A percentile compares a stretch with the other conserved stretches of the same genome.
Conservation (phyloP, 2,113 vertebrate genomes). For the Xiphophorus couchianus region DNA sequence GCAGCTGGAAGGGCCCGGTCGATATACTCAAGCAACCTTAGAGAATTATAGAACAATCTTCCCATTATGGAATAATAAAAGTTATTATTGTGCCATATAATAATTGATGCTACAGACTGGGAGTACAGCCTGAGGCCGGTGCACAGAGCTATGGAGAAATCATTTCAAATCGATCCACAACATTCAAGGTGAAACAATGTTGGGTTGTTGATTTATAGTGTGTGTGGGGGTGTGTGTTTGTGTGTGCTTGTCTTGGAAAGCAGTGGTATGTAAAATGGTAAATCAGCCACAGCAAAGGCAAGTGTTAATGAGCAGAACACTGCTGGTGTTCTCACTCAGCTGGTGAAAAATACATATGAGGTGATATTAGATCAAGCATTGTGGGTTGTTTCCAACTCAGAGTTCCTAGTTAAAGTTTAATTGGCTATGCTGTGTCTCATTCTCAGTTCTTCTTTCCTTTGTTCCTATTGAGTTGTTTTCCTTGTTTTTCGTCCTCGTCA, state of each 20-base stretch:
- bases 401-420: constrained; percentile 35
- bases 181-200: constrained; percentile 66
- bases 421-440: constrained; percentile 20
- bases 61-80: constrained; percentile 40
- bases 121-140: constrained; percentile 16
- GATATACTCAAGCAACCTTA: constrained; percentile 18
- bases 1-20: constrained; percentile 6
- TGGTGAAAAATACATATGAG: constrained; percentile 48
- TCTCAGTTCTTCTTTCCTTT: constrained; percentile 11
- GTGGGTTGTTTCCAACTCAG: constrained; percentile 31
- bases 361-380: constrained; percentile 33
- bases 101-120: constrained; percentile 28
- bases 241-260: constrained; percentile 32
- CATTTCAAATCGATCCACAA: constrained; percentile 48
- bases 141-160: constrained; percentile 19
- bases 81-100: constrained; percentile 25
- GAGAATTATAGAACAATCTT: constrained; percentile 41
- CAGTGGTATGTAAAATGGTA: constrained; percentile 28
- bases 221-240: not conserved
- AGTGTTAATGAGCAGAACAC: not conserved
- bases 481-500: not conserved
- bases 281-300: constrained; percentile 34
- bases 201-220: constrained; percentile 53
- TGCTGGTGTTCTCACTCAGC: not conserved
- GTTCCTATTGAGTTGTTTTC: constrained; percentile 2